A percentile compares a stretch with the other conserved stretches of the same genome.
Conservation (phyloP, 2,797 vertebrate species). For the Gymnothorax reevesii region DNA sequence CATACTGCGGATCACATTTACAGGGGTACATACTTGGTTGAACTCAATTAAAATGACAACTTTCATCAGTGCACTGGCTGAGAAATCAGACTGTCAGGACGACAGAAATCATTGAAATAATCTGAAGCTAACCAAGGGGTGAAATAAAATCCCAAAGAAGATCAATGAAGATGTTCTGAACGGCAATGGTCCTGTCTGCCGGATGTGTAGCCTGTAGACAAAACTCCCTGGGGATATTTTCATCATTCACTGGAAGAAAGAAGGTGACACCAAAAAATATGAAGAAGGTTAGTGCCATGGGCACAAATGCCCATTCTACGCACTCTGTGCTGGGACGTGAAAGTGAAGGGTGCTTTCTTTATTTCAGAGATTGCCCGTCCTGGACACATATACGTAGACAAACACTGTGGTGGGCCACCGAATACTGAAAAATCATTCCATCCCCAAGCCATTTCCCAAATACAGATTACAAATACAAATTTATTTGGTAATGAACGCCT, state of each 20-base stretch:
- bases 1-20: not conserved
- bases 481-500: not conserved
- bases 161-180: conserved; percentile 16
- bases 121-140: not conserved
- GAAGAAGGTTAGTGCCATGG: not conserved
- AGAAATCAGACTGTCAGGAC: not conserved
- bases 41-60: conserved; percentile 6
- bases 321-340: not conserved
- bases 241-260: not conserved
- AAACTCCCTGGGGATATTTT: not conserved
- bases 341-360: not conserved
- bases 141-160: not conserved
- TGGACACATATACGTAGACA: not conserved
- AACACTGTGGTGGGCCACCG: not conserved
- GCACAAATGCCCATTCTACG: not conserved
- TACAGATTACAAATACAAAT: too few relatives aligned
- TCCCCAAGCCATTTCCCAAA: not conserved
- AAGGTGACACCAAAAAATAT: not conserved
- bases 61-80: not conserved
- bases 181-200: not conserved
- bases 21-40: not conserved
- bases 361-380: not conserved
- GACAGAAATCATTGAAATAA: not conserved
- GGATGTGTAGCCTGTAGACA: not conserved
- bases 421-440: not conserved